Evolutionary conservation across 2,797 vertebrate genomes (phyloP).

Genomic region (Oceanodroma leucorhoa): DNA sequence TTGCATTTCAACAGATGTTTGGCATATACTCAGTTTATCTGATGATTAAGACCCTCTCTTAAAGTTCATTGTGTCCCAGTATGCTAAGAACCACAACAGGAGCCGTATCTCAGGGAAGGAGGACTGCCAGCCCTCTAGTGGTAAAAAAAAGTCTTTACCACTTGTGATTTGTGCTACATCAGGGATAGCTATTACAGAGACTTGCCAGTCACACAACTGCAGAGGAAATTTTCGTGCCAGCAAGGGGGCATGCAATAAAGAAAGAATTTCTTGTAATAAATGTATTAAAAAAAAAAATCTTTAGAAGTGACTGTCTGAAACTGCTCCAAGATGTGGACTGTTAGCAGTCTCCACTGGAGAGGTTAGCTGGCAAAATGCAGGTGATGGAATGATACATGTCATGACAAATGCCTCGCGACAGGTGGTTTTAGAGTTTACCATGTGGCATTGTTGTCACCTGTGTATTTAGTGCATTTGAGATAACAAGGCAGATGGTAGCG

Average conservation of each 20-base stretch:
- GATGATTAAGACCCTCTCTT: neutral
- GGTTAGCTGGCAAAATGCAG: neutral
- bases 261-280: neutral
- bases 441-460: neutral
- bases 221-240: accelerated
- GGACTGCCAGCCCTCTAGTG: neutral
- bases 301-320: neutral
- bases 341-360: neutral
- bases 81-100: neutral
- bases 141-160: neutral
- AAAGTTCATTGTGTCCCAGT: neutral
- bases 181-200: neutral
- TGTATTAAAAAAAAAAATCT: neutral
- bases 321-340: neutral
- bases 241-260: neutral
- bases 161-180: neutral
- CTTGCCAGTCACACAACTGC: neutral
- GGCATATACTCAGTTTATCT: neutral
- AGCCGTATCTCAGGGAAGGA: neutral
- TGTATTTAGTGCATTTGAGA: neutral
- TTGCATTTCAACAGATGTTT: neutral
- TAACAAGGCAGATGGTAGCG: neutral
- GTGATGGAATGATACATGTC: neutral
- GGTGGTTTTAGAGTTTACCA: neutral
- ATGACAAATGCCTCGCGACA: neutral